Percentiles rank a stretch among this genome's conserved stretches.
Conservation (phyloP, 2,113 vertebrate genomes). For the Onychostoma macrolepis region DNA sequence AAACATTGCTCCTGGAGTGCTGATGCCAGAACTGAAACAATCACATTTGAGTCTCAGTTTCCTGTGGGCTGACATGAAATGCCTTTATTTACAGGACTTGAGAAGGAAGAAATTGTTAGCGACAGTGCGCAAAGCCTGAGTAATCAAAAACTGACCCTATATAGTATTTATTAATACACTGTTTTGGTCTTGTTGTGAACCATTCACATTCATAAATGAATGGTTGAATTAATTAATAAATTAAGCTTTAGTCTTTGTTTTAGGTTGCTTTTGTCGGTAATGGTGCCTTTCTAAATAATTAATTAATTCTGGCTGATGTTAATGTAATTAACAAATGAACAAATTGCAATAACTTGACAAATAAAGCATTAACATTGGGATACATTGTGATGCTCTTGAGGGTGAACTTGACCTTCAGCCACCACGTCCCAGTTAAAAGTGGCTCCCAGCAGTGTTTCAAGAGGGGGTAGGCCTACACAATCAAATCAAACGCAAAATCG, state of each 20-base stretch:
- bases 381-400: neutral
- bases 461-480: neutral
- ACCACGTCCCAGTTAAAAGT: neutral
- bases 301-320: neutral
- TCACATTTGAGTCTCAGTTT: constrained; percentile 36
- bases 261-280: neutral
- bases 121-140: neutral
- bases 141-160: neutral
- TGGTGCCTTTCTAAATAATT: neutral
- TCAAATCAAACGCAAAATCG: neutral
- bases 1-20: constrained; percentile 31
- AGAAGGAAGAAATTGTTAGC: constrained; percentile 15
- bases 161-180: neutral
- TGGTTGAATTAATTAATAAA: neutral
- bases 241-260: neutral
- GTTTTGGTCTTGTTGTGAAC: neutral
- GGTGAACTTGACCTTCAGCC: constrained; percentile 3
- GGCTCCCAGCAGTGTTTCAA: neutral
- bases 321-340: neutral
- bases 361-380: neutral
- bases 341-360: neutral
- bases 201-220: neutral
- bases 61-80: constrained; percentile 20
- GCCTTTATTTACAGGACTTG: neutral
- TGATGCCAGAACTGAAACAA: constrained; percentile 25